phyloP scores from a whole-genome alignment of 2,888 invertebrate genomes.

The Protonemura montana region DNA sequence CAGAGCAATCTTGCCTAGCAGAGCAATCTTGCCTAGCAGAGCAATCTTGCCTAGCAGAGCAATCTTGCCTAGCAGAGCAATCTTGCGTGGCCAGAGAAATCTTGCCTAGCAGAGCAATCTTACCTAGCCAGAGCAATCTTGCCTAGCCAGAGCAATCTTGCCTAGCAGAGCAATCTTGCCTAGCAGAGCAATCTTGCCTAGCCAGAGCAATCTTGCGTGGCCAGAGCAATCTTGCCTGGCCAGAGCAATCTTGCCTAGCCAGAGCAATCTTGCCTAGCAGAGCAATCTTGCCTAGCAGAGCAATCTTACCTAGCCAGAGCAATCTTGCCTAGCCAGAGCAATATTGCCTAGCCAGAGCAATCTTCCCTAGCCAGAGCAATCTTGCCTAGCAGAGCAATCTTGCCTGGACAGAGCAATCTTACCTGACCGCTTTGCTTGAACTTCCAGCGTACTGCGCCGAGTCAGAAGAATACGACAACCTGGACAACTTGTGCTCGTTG shows the following conservation, averaged over 20 bases:
- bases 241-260: not conserved
- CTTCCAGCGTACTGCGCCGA: constrained; percentile 68
- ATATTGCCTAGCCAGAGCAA: not conserved
- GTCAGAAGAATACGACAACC: constrained; percentile 61
- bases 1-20: not conserved
- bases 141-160: not conserved
- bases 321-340: not conserved
- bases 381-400: not conserved
- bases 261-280: not conserved
- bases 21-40: not conserved
- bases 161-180: not conserved
- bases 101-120: not conserved
- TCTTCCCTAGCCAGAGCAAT: not conserved
- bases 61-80: not conserved
- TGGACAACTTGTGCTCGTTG: constrained; percentile 70
- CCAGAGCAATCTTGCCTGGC: not conserved
- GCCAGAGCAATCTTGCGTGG: not conserved
- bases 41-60: not conserved
- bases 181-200: not conserved
- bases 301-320: not conserved
- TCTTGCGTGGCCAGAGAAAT: not conserved
- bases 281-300: not conserved
- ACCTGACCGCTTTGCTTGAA: not conserved
- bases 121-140: not conserved
- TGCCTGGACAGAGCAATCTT: not conserved